These are phyloP conservation scores for Hemichromis elongatus DNA, from an alignment of 2,113 vertebrate genomes.

Conservation along the genomic window DNA sequence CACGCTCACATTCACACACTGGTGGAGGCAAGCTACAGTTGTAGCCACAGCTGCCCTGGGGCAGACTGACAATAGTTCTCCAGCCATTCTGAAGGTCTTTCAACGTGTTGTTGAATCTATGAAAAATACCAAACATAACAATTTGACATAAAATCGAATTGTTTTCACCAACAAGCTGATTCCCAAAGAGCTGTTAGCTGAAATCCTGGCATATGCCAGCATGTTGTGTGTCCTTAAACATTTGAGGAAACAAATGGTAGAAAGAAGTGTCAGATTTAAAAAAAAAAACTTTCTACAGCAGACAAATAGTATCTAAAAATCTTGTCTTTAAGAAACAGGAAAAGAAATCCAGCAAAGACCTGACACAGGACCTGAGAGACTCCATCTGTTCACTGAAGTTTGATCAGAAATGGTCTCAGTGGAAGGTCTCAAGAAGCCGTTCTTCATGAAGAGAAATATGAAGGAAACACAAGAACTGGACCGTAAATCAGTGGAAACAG, in stretches of 20 bases:
- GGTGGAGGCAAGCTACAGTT: too few species aligned
- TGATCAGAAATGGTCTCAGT: background rate
- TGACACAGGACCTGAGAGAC: background rate
- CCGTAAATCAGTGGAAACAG: background rate
- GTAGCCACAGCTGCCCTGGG: too few species aligned
- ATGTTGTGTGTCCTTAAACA: background rate
- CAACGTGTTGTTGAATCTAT: background rate
- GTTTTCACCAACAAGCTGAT: background rate
- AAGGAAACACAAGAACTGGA: background rate
- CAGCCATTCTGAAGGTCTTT: background rate
- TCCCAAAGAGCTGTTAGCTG: background rate
- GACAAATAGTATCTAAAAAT: background rate
- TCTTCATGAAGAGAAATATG: background rate
- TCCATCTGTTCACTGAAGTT: background rate
- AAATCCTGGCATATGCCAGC: background rate
- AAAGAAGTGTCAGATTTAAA: background rate
- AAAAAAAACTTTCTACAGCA: background rate
- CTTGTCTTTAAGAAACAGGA: background rate
- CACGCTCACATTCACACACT: too few species aligned
- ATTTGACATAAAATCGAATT: background rate
- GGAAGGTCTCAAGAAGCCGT: background rate
- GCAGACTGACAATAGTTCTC: too few species aligned
- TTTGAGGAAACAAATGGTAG: background rate
- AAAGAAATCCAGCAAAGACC: background rate
- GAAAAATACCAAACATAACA: background rate